phyloP scores from a whole-genome alignment of 2,797 vertebrate genomes.

The Poeciliopsis infans region DNA sequence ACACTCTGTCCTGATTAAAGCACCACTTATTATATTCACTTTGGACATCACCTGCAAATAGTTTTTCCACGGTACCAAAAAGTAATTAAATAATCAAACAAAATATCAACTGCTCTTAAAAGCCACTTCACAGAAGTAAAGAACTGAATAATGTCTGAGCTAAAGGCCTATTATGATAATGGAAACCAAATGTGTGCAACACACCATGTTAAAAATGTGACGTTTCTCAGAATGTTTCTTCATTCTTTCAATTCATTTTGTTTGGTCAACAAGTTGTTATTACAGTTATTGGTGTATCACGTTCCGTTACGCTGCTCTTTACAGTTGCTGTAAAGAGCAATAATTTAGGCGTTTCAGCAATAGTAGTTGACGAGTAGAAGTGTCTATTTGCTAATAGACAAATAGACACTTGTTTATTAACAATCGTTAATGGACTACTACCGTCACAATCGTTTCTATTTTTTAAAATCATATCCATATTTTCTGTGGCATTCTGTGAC shows the following conservation, averaged over 20 bases:
- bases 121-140: conserved; percentile 6
- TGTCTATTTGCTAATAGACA: neutral
- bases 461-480: neutral
- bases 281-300: too few species aligned
- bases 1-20: conserved; percentile 38
- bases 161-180: neutral
- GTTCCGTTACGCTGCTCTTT: too few species aligned
- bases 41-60: conserved; percentile 4
- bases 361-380: neutral
- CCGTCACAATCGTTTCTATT: neutral
- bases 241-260: too few species aligned
- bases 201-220: too few species aligned
- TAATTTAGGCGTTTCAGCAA: neutral
- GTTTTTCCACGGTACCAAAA: conserved; percentile 19
- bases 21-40: conserved; percentile 25
- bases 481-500: neutral
- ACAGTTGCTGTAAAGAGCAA: neutral
- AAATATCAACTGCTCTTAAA: conserved; percentile 14
- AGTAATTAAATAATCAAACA: neutral
- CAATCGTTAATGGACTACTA: too few species aligned
- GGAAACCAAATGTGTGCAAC: neutral
- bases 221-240: too few species aligned
- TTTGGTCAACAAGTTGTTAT: too few species aligned
- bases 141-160: conserved; percentile 2
- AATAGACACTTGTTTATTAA: too few species aligned